Evolutionary conservation across 2,113 vertebrate genomes (phyloP), one percentile per base, ranked within the genome.

Genomic region (Baryphthengus martii): DNA sequence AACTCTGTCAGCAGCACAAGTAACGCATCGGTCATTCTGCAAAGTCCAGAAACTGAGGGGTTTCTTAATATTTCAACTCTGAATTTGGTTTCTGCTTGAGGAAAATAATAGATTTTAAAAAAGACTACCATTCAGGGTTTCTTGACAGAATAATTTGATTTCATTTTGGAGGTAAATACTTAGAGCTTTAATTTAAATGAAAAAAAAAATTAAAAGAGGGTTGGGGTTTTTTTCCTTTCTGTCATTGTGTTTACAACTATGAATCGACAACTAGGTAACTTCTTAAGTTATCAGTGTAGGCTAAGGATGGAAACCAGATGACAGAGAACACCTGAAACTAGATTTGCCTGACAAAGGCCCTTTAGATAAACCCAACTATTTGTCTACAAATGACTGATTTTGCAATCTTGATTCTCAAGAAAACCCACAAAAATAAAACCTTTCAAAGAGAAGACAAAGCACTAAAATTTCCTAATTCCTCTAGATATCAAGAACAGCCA

Each of bases 171-270:
- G 88, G 23, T 35, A 77, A 89, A 40, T 78, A 90, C 31, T 72
- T 52, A 5, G 6, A 3, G 7, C 13, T 52, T 28, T 93, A n/a
- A n/a, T 76, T 53, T 37, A 13, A 72, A 68, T 11, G 26, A 52
- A 1, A 3, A 52, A 71, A 50, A 75, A 26, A 3, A 1, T 15
- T 66, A 82, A 70, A 40, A 39, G 2, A 62, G 5, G 3, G 0
- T 5, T 39, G 17, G 9, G 40, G 15, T 5, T 45, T 21, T 42
- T 66, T 82, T 63, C 5, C 7, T 44, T 86, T 74, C n/a, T 83
- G 58, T 20, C 19, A 47, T 39, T 85, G 76, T 18, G 29, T 70
- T 58, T 88, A 68, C 14, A 83, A 47, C 37, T 80, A 61, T 4
- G 4, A 65, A 49, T 2, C 62, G 39, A 28, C 39, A 65, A n/a